Evolutionary conservation across 2,113 vertebrate genomes (phyloP).

Genomic region (Myodes glareolus): DNA sequence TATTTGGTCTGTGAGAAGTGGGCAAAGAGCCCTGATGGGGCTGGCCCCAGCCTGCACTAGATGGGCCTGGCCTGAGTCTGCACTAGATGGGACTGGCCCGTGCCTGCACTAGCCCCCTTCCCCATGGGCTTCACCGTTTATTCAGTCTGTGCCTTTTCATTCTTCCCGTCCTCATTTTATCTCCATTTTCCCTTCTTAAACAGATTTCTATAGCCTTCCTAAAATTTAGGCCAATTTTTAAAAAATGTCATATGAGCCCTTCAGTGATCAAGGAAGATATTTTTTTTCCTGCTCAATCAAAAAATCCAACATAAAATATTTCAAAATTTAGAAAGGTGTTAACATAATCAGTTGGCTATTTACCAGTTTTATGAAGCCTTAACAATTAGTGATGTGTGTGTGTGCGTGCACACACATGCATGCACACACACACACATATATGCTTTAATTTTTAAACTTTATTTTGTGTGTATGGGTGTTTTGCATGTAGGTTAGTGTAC

Average conservation of each 20-base stretch:
- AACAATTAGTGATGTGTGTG: not conserved
- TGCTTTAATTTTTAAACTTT: not conserved
- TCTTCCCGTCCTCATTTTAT: not conserved
- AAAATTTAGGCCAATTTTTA: constrained; percentile 12
- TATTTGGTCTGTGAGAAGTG: not conserved
- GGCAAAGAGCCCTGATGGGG: not conserved
- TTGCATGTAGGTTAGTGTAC: not conserved
- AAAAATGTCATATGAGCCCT: not conserved
- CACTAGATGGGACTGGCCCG: not conserved
- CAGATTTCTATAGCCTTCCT: not conserved
- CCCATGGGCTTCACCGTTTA: rapidly evolving
- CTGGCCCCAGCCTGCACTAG: rapidly evolving
- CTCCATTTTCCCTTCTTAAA: not conserved
- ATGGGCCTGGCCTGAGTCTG: not conserved
- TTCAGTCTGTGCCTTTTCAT: not conserved
- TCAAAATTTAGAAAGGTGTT: not conserved
- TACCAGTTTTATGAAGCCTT: constrained; percentile 18
- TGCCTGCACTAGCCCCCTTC: rapidly evolving
- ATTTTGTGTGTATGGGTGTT: not conserved
- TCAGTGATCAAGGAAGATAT: not conserved
- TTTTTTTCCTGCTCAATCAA: constrained; percentile 14
- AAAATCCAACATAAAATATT: constrained; percentile 14
- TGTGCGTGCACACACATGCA: too few relatives aligned
- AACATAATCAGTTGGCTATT: not conserved
- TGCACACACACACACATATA: too few relatives aligned